Conservation (phyloP, 2,113 vertebrate species). For the Oryzias javanicus region DNA sequence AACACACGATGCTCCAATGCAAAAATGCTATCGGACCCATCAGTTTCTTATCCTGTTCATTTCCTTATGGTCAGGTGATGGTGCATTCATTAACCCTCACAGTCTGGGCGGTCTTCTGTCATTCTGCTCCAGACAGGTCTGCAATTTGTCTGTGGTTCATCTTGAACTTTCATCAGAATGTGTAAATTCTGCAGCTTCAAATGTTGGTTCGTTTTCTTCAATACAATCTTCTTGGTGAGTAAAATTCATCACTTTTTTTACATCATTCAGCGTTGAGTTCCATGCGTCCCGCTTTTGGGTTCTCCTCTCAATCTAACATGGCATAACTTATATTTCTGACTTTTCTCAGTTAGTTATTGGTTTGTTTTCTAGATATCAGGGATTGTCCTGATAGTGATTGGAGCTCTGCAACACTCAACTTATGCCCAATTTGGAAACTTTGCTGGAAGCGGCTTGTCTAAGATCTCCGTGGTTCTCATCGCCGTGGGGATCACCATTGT, state of each 20-base stretch:
- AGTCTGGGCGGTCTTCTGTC: not conserved
- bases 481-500: slow-evolving; percentile 20
- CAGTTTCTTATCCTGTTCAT: slow-evolving; percentile 16
- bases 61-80: slow-evolving; percentile 21
- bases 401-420: slow-evolving; percentile 1
- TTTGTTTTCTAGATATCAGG: slow-evolving; percentile 41
- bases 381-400: slow-evolving; percentile 29
- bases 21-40: slow-evolving; percentile 20
- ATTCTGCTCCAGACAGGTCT: not conserved
- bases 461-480: slow-evolving; percentile 38
- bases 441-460: slow-evolving; percentile 9
- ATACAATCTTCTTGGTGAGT: slow-evolving; percentile 40
- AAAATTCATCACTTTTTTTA: not conserved
- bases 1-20: slow-evolving; percentile 9
- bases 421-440: slow-evolving; percentile 19
- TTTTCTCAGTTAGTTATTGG: not conserved
- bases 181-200: slow-evolving; percentile 7
- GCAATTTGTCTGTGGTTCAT: not conserved
- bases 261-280: not conserved
- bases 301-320: too few relatives aligned
- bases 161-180: slow-evolving; percentile 12
- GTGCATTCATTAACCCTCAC: not conserved
- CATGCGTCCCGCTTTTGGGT: too few relatives aligned
- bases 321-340: not conserved
- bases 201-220: slow-evolving; percentile 50